These are phyloP conservation scores for Ginglymostoma cirratum DNA, from an alignment of 2,113 vertebrate species.

Conservation along the genomic window DNA sequence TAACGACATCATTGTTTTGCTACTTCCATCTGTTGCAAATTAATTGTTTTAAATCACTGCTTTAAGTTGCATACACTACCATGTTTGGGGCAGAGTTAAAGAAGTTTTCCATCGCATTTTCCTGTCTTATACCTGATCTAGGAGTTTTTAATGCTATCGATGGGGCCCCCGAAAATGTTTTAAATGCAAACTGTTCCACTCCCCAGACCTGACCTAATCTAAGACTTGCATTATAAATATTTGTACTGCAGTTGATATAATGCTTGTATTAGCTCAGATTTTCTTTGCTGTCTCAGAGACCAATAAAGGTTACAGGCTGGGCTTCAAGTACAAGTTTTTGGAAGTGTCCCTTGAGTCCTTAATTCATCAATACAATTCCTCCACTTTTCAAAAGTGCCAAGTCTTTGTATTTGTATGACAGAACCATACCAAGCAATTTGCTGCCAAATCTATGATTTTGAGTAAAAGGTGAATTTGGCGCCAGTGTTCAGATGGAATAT, in stretches of 20 bases:
- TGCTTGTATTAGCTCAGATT: background rate
- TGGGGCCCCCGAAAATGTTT: background rate
- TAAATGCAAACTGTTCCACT: background rate
- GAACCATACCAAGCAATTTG: background rate
- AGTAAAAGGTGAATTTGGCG: background rate
- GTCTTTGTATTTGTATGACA: background rate
- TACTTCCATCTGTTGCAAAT: slow-evolving; percentile 7
- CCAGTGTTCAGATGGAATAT: background rate
- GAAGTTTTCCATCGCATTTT: background rate
- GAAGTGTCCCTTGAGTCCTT: background rate
- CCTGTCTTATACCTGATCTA: background rate
- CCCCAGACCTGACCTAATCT: background rate
- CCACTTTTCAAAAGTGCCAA: background rate
- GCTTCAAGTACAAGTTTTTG: background rate
- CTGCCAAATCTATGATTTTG: background rate
- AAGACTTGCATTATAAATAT: background rate
- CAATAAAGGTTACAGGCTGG: background rate
- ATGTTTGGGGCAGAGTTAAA: too few species aligned
- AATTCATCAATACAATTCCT: background rate
- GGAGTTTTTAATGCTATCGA: background rate
- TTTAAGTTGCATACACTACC: background rate
- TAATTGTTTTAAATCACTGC: background rate
- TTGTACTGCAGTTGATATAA: background rate
- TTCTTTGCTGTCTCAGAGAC: background rate
- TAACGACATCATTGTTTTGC: background rate